Evolutionary conservation across 2,797 vertebrate species (phyloP).

Genomic region (Bovichtus variegatus): DNA sequence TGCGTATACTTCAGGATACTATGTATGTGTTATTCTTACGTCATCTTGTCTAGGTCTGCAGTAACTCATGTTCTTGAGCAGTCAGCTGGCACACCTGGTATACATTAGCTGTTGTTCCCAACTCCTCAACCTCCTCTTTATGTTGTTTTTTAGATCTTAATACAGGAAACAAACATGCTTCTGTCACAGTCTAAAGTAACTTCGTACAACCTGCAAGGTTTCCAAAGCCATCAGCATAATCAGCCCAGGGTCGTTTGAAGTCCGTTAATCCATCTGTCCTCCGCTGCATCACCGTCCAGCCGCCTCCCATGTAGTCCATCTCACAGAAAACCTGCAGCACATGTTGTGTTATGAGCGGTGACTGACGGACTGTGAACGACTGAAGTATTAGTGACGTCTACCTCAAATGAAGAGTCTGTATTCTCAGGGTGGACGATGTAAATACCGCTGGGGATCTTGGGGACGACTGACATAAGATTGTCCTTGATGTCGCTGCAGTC

Average conservation of each 20-base stretch:
- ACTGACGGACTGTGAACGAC: background rate
- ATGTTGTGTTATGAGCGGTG: background rate
- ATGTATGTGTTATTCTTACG: background rate
- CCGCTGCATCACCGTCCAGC: slow-evolving; percentile 94
- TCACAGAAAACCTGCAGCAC: slow-evolving; percentile 92
- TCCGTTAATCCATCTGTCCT: slow-evolving; percentile 88
- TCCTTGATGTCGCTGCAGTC: slow-evolving; percentile 95
- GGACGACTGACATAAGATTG: slow-evolving; percentile 87
- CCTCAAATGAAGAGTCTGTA: slow-evolving; percentile 92
- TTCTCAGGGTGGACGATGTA: slow-evolving; percentile 93
- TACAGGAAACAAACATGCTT: background rate
- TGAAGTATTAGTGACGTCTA: slow-evolving; percentile 63
- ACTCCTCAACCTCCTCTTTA: background rate
- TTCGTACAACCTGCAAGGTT: slow-evolving; percentile 88
- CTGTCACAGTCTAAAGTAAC: background rate
- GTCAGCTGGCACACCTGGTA: background rate
- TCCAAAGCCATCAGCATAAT: slow-evolving; percentile 92
- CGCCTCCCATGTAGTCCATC: slow-evolving; percentile 95
- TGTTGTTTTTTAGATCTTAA: background rate
- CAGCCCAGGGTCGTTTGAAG: slow-evolving; percentile 91
- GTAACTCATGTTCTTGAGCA: background rate
- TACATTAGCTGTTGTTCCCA: background rate
- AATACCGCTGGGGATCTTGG: slow-evolving; percentile 94
- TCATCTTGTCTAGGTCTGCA: background rate
- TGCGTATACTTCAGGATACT: no score